phyloP scores from a whole-genome alignment of 2,113 vertebrate genomes.

The Pelecanoides urinatrix region DNA sequence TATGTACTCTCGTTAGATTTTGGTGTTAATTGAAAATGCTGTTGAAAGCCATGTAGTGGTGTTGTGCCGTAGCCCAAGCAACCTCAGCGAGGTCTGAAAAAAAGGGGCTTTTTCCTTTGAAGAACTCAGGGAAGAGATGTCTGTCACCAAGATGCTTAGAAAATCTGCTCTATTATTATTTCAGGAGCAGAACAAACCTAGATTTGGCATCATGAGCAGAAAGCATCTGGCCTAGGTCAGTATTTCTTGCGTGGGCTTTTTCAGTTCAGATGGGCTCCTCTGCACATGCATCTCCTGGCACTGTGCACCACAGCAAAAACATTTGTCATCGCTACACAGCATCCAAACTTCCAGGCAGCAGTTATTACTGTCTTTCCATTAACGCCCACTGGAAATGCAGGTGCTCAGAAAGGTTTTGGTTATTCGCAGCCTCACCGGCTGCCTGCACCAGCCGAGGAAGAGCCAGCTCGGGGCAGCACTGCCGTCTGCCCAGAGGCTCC shows the following conservation, averaged over 20 bases:
- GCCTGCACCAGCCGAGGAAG: background rate
- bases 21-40: conserved; percentile 51
- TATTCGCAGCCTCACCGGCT: background rate
- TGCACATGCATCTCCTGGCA: background rate
- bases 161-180: background rate
- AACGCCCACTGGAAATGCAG: background rate
- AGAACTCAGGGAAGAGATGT: background rate
- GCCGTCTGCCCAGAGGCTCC: background rate
- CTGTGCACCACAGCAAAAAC: background rate
- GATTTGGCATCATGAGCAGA: background rate
- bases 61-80: background rate
- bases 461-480: background rate
- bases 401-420: background rate
- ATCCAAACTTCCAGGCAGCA: background rate
- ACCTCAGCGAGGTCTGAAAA: background rate
- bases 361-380: background rate
- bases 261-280: background rate
- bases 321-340: background rate
- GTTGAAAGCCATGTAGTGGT: background rate
- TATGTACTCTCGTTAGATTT: background rate
- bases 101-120: conserved; percentile 39
- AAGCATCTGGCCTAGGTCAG: background rate
- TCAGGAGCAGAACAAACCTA: background rate
- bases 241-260: background rate
- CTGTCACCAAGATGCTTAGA: background rate